phyloP scores from a whole-genome alignment of 2,113 vertebrate genomes.

The Propithecus coquereli region DNA sequence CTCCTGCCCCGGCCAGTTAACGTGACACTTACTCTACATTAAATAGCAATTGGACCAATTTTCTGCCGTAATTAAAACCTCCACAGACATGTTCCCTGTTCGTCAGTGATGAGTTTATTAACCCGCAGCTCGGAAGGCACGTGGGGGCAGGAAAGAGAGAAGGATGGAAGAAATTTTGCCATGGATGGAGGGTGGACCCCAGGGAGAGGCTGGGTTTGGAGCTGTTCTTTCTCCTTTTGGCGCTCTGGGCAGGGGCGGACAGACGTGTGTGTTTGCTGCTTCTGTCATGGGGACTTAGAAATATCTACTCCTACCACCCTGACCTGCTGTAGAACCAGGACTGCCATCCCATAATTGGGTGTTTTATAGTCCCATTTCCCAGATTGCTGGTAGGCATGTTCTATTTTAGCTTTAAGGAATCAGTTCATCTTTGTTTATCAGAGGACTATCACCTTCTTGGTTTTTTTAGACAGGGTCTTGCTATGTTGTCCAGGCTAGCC shows the following conservation, averaged over 20 bases:
- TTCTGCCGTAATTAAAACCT: conserved; percentile 67
- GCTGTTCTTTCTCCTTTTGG: too few species aligned
- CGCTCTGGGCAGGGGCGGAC: background rate
- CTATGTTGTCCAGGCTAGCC: background rate
- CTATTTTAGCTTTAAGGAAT: background rate
- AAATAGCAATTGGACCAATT: conserved; percentile 65
- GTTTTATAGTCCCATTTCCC: background rate
- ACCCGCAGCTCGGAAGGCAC: conserved; percentile 40
- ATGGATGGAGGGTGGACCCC: background rate
- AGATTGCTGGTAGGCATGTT: background rate
- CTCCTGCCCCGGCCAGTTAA: conserved; percentile 49
- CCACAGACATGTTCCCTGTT: background rate
- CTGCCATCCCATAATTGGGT: background rate
- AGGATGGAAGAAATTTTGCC: background rate
- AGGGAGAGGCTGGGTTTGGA: background rate
- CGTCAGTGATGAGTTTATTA: conserved; percentile 65
- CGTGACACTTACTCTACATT: conserved; percentile 56
- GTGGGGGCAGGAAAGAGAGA: background rate
- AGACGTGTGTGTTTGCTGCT: background rate
- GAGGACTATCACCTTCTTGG: background rate
- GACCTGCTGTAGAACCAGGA: background rate
- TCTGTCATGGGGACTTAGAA: background rate
- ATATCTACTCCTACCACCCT: background rate
- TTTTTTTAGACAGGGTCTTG: background rate
- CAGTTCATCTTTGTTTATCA: background rate